Evolutionary conservation across 2,888 invertebrate species (phyloP).

Genomic region (Chesias legatella): DNA sequence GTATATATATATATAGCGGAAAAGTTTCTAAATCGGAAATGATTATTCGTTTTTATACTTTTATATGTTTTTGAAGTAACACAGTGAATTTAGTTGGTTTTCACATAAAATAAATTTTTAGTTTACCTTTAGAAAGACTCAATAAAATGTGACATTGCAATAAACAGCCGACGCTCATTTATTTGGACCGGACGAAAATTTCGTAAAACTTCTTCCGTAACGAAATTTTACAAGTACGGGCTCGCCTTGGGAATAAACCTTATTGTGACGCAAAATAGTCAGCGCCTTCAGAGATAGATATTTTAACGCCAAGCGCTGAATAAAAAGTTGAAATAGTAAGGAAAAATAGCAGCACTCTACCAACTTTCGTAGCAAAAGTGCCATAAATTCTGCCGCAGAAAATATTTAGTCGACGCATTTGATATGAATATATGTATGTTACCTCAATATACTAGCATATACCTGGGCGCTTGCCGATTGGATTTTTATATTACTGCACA

Average conservation of each 20-base stretch:
- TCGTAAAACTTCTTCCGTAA: slow-evolving; percentile 45
- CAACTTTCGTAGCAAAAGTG: slow-evolving; percentile 30
- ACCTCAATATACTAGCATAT: slow-evolving; percentile 14
- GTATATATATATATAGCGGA: no score
- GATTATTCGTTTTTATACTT: no score
- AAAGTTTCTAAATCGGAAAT: no score
- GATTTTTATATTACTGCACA: no score
- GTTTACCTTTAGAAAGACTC: no score
- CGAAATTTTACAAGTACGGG: slow-evolving; percentile 46
- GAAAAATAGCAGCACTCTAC: slow-evolving; percentile 24
- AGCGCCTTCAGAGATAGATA: slow-evolving; percentile 32
- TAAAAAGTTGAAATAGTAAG: slow-evolving; percentile 39
- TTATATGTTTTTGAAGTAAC: no score
- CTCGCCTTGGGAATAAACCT: slow-evolving; percentile 46
- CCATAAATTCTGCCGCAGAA: slow-evolving; percentile 32
- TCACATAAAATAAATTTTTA: no score
- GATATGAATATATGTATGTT: slow-evolving; percentile 31
- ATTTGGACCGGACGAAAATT: slow-evolving; percentile 6
- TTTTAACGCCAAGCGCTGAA: slow-evolving; percentile 40
- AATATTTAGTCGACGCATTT: slow-evolving; percentile 29
- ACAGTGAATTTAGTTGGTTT: no score
- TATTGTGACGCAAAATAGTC: slow-evolving; percentile 51
- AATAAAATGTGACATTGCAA: slow-evolving; percentile 1
- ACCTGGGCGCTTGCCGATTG: no score
- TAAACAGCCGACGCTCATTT: slow-evolving; percentile 12